Base-by-base conservation (phyloP, 1,140 invertebrate species). In the Drosophila arizonae region DNA sequence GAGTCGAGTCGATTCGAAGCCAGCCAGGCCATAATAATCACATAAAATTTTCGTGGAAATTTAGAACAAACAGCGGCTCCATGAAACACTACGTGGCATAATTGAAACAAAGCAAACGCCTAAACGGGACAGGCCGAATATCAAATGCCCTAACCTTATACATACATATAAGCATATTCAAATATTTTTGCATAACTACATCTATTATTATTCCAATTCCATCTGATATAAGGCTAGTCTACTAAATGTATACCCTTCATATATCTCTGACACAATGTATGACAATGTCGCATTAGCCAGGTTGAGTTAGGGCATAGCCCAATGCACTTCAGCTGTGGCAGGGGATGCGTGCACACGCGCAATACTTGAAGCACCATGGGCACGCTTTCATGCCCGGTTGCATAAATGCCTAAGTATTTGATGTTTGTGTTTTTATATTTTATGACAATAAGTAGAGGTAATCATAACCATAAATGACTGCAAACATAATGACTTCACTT, bases 391-490 rank as follows among this genome's bases (percentile, higher is more conserved):
- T 73, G 72, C 13, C 48, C 71, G 72, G 70, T 79, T 86, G 79
- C 81, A 88, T 86, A 86, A 87, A 86, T 87, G 79, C 79, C 73
- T 79, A 86, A 87, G 72, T 68, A 77, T 71, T 81, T 86, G 69
- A 81, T 81, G 82, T 52, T 36, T 39, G n/a, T 39, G n/a, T 45
- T 46, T 61, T 84, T 81, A 6, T 77, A 86, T 76, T 39, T 39
- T 39, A 13, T 39, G 81, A 78, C 81, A 76, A 76, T 87, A 78
- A 86, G 72, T 86, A 82, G 82, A 76, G 81, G 79, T 87, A 82
- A 86, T 86, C 79, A 87, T 86, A 82, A 73, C 70, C 81, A 79
- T 77, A 74, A 65, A 69, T 69, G 50, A 77, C 46, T 75, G 71
- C 51, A 77, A 43, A 54, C 51, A 30, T 72, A 85, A 86, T 86